phyloP scores from a whole-genome alignment of 2,888 invertebrate genomes.

The Orgyia antiqua region DNA sequence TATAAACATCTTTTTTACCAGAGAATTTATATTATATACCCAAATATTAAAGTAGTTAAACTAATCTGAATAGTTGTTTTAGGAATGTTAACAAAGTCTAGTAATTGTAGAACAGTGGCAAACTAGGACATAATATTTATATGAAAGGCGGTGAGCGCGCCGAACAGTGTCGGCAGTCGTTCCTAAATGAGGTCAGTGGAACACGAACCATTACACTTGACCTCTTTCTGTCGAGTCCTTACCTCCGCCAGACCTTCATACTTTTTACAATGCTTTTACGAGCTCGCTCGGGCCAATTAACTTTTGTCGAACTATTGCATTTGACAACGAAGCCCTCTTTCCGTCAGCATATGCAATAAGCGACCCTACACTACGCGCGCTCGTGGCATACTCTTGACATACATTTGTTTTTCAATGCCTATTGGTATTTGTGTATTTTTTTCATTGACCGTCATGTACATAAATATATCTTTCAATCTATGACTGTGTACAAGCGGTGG shows the following conservation, averaged over 20 bases:
- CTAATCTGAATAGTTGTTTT: constrained; percentile 11
- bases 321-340: constrained; percentile 53
- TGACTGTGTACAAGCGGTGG: too few species aligned
- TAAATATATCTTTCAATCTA: constrained; percentile 15
- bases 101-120: constrained; percentile 46
- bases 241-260: constrained; percentile 76
- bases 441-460: constrained; percentile 32
- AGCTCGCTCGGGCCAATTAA: constrained; percentile 76
- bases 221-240: constrained; percentile 75
- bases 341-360: constrained; percentile 42
- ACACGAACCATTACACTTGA: constrained; percentile 76
- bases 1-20: too few species aligned
- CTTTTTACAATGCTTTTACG: constrained; percentile 75
- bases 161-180: constrained; percentile 40
- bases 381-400: constrained; percentile 62
- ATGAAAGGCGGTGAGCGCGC: constrained; percentile 59
- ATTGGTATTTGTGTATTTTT: constrained; percentile 49
- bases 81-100: constrained; percentile 27
- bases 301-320: constrained; percentile 54
- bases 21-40: too few species aligned
- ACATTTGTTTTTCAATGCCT: constrained; percentile 65
- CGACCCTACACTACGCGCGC: constrained; percentile 29
- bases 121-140: constrained; percentile 57
- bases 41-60: too few species aligned
- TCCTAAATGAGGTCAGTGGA: constrained; percentile 75